Evolutionary conservation across 2,113 vertebrate genomes (phyloP), one percentile per base, ranked within the genome.

Genomic region (Chloroceryle aenea): DNA sequence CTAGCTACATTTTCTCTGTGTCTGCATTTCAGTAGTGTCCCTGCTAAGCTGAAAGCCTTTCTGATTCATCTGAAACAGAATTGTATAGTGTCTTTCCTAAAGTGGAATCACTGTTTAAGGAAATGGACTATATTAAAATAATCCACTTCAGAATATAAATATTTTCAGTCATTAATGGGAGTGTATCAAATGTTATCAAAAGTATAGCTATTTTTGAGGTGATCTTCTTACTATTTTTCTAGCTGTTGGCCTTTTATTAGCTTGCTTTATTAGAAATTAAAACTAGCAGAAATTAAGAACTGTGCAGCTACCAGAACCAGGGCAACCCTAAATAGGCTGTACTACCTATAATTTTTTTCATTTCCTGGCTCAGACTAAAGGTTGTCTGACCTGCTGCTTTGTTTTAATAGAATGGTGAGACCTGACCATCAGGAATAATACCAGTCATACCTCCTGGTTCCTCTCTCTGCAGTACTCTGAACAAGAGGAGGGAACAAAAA

Each of bases 331-430:
- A 36, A 22, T 10, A 43, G 34, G 26, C 45, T 76, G 30, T 9
- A 10, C 7, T 72, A 25, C 11, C 40, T 43, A 6, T 50, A 23
- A 10, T 32, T 53, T 58, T 48, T 58, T 17, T 59, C 4, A 30
- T 91, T 79, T 85, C 62, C 43, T 83, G 75, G 20, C 75, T 86
- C 40, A 47, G 40, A 40, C 23, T 52, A 9, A 55, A 18, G 40
- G 10, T 36, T 72, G 16, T 62, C 22, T 86, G 76, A 77, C 68
- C 43, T 61, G 11, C 80, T 77, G 43, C 68, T 73, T 66, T 71
- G 10, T 62, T 90, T 53, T 14, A 69, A 7, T 30, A 36, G 12
- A 17, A 78, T 0, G 0, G 9, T 53, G 69, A 32, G 43, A 69
- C 18, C 36, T 58, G 48, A 1, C 59, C 21, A 9, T 9, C 12